These are phyloP conservation scores for Chloropsis cyanopogon DNA, from an alignment of 2,113 vertebrate genomes.

Conservation along the genomic window DNA sequence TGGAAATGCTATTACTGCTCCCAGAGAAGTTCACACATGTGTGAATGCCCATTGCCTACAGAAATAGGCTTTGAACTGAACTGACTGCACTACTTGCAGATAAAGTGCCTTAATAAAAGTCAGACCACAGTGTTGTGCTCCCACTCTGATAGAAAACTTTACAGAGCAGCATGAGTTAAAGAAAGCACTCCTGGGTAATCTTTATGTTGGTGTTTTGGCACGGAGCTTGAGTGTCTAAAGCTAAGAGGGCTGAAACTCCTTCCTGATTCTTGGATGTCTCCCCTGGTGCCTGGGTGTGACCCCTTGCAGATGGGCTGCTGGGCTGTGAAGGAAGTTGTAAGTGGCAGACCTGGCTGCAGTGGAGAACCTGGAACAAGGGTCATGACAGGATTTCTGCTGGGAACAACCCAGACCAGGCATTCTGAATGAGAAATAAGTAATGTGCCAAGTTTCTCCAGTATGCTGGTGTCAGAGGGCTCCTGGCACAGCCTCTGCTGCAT, in stretches of 20 bases:
- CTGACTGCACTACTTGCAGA: not conserved
- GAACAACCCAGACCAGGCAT: not conserved
- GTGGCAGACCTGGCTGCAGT: not conserved
- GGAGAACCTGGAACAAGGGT: not conserved
- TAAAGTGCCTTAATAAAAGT: not conserved
- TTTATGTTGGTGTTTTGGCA: not conserved
- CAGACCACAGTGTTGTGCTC: not conserved
- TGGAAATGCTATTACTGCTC: not conserved
- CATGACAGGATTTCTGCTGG: not conserved
- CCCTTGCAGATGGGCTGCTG: too few relatives aligned
- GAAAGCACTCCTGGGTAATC: not conserved
- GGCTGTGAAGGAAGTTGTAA: not conserved
- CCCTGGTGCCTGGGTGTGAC: accelerated
- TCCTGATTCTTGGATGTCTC: not conserved
- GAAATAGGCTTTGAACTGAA: not conserved
- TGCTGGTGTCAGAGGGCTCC: not conserved
- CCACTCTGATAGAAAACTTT: not conserved
- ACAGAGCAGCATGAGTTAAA: not conserved
- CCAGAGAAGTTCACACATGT: not conserved
- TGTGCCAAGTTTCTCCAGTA: not conserved
- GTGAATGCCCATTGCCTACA: not conserved
- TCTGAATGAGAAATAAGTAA: not conserved
- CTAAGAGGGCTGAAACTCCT: not conserved
- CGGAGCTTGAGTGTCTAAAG: not conserved
- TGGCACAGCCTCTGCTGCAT: not conserved